Conservation (phyloP, 2,888 invertebrate genomes). For the Sarcophaga variegata region DNA sequence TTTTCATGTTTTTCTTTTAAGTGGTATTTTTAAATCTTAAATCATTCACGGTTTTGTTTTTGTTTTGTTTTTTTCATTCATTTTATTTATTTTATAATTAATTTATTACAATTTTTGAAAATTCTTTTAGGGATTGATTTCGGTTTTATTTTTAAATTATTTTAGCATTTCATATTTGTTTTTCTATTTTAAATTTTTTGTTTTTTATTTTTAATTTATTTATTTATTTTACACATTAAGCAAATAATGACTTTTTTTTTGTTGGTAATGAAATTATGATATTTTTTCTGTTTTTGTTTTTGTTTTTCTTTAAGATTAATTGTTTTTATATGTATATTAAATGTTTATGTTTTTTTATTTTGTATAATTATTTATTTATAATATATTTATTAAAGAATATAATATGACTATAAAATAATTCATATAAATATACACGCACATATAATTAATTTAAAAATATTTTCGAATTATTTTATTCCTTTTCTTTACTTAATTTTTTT, state of each 20-base stretch:
- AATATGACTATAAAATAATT: conserved; percentile 70
- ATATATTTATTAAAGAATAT: conserved; percentile 63
- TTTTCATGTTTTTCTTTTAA: conserved; percentile 62
- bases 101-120: conserved; percentile 81
- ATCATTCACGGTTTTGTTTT: conserved; percentile 49
- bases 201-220: conserved; percentile 60
- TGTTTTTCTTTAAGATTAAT: conserved; percentile 67
- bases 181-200: conserved; percentile 9
- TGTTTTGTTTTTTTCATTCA: conserved; percentile 10
- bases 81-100: conserved; percentile 71
- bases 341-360: conserved; percentile 53
- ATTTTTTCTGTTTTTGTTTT: conserved; percentile 52
- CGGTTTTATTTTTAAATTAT: conserved; percentile 43
- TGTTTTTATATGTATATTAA: conserved; percentile 71
- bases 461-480: conserved; percentile 29
- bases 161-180: conserved; percentile 63
- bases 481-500: background rate
- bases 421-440: conserved; percentile 70
- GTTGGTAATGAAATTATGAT: conserved; percentile 66
- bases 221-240: conserved; percentile 70
- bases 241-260: conserved; percentile 67
- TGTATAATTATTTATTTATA: conserved; percentile 35
- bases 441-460: conserved; percentile 67
- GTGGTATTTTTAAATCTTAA: conserved; percentile 62
- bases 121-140: conserved; percentile 71